Base-by-base conservation (phyloP, 1,140 invertebrate species). In the Cotesia typhae region DNA sequence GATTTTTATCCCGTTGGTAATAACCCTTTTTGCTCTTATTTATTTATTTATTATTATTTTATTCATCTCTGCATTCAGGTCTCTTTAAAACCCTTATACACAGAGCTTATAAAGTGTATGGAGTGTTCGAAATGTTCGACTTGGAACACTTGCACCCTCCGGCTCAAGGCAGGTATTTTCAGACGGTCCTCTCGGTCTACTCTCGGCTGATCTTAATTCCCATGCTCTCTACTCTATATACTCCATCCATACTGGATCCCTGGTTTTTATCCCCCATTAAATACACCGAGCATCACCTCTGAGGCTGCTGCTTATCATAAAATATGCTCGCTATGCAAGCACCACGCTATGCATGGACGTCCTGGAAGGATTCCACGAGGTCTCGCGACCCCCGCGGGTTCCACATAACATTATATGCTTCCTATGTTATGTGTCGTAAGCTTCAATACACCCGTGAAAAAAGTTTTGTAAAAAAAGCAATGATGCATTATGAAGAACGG, bases 291-390 rank as follows among this genome's bases (percentile, higher is more conserved):
- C 41, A 47, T 47, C 41, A 47, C 41, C 41, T 47, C 20, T 71
- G 41, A 71, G 72, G 53, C 10, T 77, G 79, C 83, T 85, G 84
- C 83, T 87, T 87, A 86, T 87, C 84, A 85, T 86, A 87, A 84
- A 85, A 85, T 86, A 86, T 83, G 78, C 84, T 78, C 71, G 78
- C 79, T 71, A 77, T 77, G 73, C 28, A 28, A 28, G 28, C 28
- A 28, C 75, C 61, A 57, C 75, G 74, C 67, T 64, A 73, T 2
- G 4, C 41, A 55, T 55, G 37, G 17, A 55, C 53, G n/a, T n/a
- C 53, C 53, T 17, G 17, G 17, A 47, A 14, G 14, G 4, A 65
- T 28, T n/a, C 9, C 28, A 63, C 28, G 60, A 28, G 37, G 60
- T 20, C 28, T 47, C 10, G 7, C 41, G 71, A 73, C 72, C 76